Percentiles rank a stretch among this genome's conserved stretches.
Evolutionary conservation across 2,888 invertebrate species (phyloP).

Genomic region (Malthinus seriepunctatus): DNA sequence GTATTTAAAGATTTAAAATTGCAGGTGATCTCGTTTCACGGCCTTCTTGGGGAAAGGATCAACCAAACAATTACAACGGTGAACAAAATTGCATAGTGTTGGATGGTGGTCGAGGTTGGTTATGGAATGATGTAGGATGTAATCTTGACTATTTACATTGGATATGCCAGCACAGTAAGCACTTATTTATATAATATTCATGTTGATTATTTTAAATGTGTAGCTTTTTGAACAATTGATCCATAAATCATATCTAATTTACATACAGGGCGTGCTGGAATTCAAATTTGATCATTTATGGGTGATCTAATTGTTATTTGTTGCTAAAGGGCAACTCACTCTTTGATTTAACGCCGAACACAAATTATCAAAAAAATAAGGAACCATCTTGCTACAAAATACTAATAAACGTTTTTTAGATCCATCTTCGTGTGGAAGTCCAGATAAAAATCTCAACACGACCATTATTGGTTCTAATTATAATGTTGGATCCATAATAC

Average conservation of each 20-base stretch:
- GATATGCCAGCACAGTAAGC: slow-evolving; percentile 89
- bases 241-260: no score
- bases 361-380: no score
- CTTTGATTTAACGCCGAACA: no score
- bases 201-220: no score
- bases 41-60: slow-evolving; percentile 91
- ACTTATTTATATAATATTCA: no score
- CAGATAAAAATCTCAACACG: slow-evolving; percentile 82
- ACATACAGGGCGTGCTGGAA: no score
- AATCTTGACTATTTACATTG: slow-evolving; percentile 91
- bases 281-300: not conserved
- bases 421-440: slow-evolving; percentile 85
- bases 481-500: slow-evolving; percentile 71
- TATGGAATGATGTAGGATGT: slow-evolving; percentile 94
- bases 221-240: no score
- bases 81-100: slow-evolving; percentile 94
- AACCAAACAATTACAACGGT: slow-evolving; percentile 94
- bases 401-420: slow-evolving; percentile 65
- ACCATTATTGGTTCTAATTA: slow-evolving; percentile 74
- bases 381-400: no score
- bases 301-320: not conserved
- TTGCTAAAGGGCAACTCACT: no score
- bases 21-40: slow-evolving; percentile 76
- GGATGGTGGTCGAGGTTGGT: slow-evolving; percentile 87
- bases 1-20: slow-evolving; percentile 22